Conservation (phyloP, 2,113 vertebrate species). For the Penelope pileata region DNA sequence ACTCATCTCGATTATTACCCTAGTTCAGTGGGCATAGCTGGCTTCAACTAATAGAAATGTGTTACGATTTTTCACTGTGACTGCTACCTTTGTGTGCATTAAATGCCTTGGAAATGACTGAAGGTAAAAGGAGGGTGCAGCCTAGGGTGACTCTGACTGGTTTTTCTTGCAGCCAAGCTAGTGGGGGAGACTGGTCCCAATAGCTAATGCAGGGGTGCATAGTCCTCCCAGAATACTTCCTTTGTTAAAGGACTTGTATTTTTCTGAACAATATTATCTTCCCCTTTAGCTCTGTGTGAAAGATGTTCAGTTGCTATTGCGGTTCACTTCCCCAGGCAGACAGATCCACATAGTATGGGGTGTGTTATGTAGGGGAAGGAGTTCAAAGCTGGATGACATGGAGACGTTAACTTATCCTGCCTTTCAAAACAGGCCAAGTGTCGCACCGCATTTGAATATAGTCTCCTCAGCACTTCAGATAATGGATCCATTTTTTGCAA, state of each 20-base stretch:
- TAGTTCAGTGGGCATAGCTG: background rate
- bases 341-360: background rate
- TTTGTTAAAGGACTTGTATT: background rate
- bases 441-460: background rate
- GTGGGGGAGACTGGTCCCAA: background rate
- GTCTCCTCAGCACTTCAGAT: background rate
- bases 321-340: background rate
- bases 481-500: background rate
- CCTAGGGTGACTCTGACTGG: background rate
- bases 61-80: background rate
- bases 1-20: background rate
- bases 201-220: background rate
- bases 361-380: background rate
- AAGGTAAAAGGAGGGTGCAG: background rate
- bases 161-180: background rate
- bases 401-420: background rate
- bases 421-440: background rate
- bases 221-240: background rate
- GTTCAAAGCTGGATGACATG: background rate
- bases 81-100: background rate
- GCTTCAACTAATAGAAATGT: background rate
- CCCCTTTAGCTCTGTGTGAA: background rate
- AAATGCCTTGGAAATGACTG: background rate
- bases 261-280: background rate
- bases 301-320: background rate